Conservation (phyloP, 2,797 vertebrate genomes). For the Masticophis lateralis region DNA sequence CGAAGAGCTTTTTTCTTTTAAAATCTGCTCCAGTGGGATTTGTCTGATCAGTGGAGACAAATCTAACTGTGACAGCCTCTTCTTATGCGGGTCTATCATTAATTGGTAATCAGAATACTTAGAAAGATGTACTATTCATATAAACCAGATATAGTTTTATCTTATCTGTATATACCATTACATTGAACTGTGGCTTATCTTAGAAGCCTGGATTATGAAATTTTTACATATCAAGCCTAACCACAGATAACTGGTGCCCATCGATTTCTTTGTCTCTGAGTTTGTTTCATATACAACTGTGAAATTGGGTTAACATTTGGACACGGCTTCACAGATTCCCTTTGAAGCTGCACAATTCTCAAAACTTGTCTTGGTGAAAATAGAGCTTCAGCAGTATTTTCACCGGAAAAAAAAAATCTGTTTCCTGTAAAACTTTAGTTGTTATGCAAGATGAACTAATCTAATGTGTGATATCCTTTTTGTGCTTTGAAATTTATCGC, state of each 20-base stretch:
- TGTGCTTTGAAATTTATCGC: conserved; percentile 37
- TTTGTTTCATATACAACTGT: conserved; percentile 18
- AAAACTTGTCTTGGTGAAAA: background rate
- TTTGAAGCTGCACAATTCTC: background rate
- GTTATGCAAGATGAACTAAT: conserved; percentile 20
- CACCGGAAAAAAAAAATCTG: background rate
- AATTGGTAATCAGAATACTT: conserved; percentile 65
- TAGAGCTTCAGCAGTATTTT: background rate
- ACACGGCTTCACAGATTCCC: background rate
- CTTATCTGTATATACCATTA: conserved; percentile 59
- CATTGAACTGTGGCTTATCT: conserved; percentile 42
- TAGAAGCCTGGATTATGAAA: conserved; percentile 50
- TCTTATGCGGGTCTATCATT: conserved; percentile 75
- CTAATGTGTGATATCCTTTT: background rate
- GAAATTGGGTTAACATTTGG: background rate
- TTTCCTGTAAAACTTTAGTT: conserved; percentile 38
- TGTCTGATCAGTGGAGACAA: conserved; percentile 71
- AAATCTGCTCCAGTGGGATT: conserved; percentile 70
- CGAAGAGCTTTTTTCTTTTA: conserved; percentile 71
- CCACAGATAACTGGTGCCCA: background rate
- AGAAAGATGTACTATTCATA: conserved; percentile 56
- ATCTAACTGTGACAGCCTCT: conserved; percentile 78
- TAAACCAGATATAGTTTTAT: conserved; percentile 54
- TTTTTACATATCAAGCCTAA: conserved; percentile 49
- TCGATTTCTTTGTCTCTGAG: background rate